Conservation (phyloP, 2,113 vertebrate genomes). For the Tachysurus fulvidraco region DNA sequence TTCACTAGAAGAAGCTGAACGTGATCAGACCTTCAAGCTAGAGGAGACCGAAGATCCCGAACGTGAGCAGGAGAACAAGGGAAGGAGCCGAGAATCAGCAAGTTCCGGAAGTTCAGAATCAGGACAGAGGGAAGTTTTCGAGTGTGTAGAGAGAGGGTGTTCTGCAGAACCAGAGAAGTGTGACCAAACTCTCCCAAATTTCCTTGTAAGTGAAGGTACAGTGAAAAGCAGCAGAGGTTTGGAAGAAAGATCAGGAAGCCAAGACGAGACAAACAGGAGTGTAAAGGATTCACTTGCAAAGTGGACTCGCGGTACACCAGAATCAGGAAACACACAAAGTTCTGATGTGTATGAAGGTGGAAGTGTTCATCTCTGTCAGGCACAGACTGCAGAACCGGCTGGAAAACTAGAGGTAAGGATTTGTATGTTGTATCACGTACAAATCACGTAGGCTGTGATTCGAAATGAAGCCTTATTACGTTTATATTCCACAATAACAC, state of each 20-base stretch:
- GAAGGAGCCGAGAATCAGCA: conserved; percentile 48
- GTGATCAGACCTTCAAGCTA: neutral
- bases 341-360: conserved; percentile 19
- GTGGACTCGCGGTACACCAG: neutral
- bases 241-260: conserved; percentile 26
- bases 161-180: conserved; percentile 14
- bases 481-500: neutral
- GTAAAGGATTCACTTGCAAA: conserved; percentile 2
- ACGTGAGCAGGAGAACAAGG: conserved; percentile 37
- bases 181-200: conserved; percentile 4
- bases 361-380: conserved; percentile 1
- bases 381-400: conserved; percentile 35
- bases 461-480: neutral
- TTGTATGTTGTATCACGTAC: neutral
- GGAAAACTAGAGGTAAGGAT: conserved; percentile 60
- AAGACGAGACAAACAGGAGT: conserved; percentile 13
- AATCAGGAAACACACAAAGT: neutral
- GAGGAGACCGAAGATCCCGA: neutral
- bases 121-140: conserved; percentile 7
- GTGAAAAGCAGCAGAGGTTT: neutral
- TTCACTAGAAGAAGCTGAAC: neutral
- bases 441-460: neutral
- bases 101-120: conserved; percentile 22
- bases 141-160: conserved; percentile 8
- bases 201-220: neutral